phyloP scores from a whole-genome alignment of 92 coral and sea anemone genomes.

The Phymanthus crucifer region DNA sequence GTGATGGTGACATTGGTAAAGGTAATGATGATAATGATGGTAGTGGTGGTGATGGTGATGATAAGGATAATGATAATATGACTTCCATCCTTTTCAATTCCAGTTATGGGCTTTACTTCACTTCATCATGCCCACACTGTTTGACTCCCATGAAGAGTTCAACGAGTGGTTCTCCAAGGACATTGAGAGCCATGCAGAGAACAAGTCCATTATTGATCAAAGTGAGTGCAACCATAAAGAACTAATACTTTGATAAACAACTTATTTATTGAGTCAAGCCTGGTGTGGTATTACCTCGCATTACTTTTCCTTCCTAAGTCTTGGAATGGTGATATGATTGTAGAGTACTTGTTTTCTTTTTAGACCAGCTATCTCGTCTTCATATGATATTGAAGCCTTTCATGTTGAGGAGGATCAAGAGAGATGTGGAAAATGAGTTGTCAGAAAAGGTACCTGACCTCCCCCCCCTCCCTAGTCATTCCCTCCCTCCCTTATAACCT shows the following conservation, averaged over 20 bases:
- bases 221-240: conserved; percentile 47
- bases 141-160: conserved; percentile 95
- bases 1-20: too few relatives aligned
- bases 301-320: neutral
- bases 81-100: neutral
- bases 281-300: too few relatives aligned
- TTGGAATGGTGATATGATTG: neutral
- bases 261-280: too few relatives aligned
- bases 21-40: too few relatives aligned
- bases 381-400: conserved; percentile 98
- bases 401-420: conserved; percentile 96
- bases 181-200: conserved; percentile 96
- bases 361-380: conserved; percentile 97
- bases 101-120: conserved; percentile 97
- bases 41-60: too few relatives aligned
- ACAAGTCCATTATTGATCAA: conserved; percentile 91
- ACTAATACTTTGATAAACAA: neutral
- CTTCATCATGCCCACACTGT: conserved; percentile 97
- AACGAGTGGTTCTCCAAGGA: conserved; percentile 99
- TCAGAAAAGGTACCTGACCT: conserved; percentile 88
- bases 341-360: neutral
- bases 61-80: too few relatives aligned
- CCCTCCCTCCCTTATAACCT: too few relatives aligned
- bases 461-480: too few relatives aligned
- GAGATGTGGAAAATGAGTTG: conserved; percentile 95